Conservation (phyloP, 2,113 vertebrate genomes). For the Sinosuthora webbiana region DNA sequence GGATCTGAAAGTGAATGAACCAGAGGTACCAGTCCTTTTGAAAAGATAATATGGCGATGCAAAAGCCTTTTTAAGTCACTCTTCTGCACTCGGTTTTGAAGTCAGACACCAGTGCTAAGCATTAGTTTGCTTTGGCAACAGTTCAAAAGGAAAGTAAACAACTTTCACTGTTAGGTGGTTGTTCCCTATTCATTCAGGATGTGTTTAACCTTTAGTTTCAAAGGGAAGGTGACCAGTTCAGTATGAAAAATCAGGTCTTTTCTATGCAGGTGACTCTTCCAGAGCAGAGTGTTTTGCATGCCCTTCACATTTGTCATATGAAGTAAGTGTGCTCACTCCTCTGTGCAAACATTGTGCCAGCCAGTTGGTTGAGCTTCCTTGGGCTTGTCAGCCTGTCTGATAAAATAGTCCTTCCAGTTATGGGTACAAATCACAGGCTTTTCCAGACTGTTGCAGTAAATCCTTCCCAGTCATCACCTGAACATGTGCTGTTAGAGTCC, state of each 20-base stretch:
- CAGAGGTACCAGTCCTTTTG: not conserved
- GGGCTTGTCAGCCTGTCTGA: not conserved
- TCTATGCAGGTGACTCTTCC: not conserved
- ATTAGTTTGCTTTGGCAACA: not conserved
- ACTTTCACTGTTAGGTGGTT: not conserved
- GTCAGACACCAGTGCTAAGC: not conserved
- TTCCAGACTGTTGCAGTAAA: not conserved
- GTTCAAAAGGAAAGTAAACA: not conserved
- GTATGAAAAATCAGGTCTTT: not conserved
- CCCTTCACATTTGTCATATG: fast-evolving
- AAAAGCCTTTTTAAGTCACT: not conserved
- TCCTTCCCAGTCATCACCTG: not conserved
- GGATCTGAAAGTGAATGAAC: not conserved
- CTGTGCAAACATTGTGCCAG: not conserved
- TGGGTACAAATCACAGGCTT: not conserved
- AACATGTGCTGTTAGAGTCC: fast-evolving
- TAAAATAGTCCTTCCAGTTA: not conserved
- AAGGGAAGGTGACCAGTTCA: not conserved
- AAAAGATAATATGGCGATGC: not conserved
- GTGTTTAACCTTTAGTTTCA: not conserved
- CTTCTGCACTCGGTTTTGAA: not conserved
- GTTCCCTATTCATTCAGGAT: not conserved
- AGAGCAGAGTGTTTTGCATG: not conserved
- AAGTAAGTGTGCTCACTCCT: not conserved
- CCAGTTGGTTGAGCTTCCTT: not conserved